Base-by-base conservation (phyloP, 2,888 invertebrate species). In the Protophormia terraenovae region DNA sequence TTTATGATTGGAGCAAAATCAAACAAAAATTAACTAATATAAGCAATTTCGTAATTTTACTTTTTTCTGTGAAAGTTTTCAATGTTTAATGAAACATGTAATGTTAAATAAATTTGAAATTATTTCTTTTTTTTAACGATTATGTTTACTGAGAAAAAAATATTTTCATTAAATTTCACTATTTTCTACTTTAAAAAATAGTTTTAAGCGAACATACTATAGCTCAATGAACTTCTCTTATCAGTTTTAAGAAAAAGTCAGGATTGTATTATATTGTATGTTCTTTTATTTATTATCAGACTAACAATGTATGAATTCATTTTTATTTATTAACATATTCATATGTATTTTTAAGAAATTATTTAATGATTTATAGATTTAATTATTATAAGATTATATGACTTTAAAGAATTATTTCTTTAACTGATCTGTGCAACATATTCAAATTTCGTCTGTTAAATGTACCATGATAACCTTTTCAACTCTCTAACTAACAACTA, bases 181-280 rank as follows among this genome's bases (percentile, higher is more conserved):
- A 38, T 19, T 53, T 69, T 14, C 14, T 53, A n/a, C 24, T 27
- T 55, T 55, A 5, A 16, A 55, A 19, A 14, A 35, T 67, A 58
- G 32, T 24, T 78, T 27, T 14, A 69, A 69, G 35, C n/a, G 22
- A 19, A 58, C 38, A 14, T 16, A 27, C 29, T n/a, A n/a, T n/a
- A 41, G 81, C 24, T 69, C 81, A 82, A 76, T 76, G 82, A 82
- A 82, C 82, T 64, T 62, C 12, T 38, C 75, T 82, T 82, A 82
- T 82, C 82, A 71, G 53, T 41, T 53, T 45, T n/a, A 41, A 41
- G 41, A n/a, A n/a, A 41, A n/a, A 41, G 41, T 41, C n/a, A 41
- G 41, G n/a, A 41, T n/a, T 41, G n/a, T 41, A 47, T 5, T 47
- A 19, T 14, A 19, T 47, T 16, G 6, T 41, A 3, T 19, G 19